These are phyloP conservation scores for Pollenia amentaria DNA, from an alignment of 2,888 invertebrate genomes.

Conservation along the genomic window DNA sequence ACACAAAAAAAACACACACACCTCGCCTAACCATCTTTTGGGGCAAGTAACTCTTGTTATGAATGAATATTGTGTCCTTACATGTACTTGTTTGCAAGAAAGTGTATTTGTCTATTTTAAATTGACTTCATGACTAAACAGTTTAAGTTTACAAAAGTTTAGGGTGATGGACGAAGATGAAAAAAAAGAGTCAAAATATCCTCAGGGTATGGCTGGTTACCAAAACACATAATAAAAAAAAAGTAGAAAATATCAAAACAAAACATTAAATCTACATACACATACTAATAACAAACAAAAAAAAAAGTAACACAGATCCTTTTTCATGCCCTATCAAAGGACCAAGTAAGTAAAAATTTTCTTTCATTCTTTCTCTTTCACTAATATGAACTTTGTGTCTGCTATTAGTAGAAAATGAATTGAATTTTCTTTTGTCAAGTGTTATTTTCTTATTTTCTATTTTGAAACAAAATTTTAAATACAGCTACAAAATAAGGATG, in stretches of 20 bases:
- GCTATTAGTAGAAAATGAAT: conserved; percentile 65
- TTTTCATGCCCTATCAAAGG: conserved; percentile 28
- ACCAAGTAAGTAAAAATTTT: conserved; percentile 18
- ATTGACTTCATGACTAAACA: conserved; percentile 74
- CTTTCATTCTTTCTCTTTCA: conserved; percentile 18
- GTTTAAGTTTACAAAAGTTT: conserved; percentile 62
- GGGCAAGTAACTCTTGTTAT: conserved; percentile 46
- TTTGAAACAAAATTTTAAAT: conserved; percentile 55
- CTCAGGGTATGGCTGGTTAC: conserved; percentile 61
- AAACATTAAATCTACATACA: conserved; percentile 44
- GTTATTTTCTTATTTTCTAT: conserved; percentile 28
- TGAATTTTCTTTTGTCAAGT: conserved; percentile 72
- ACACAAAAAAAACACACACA: conserved; percentile 6
- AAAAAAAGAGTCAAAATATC: conserved; percentile 57
- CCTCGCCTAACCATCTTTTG: conserved; percentile 1
- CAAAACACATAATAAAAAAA: conserved; percentile 46
- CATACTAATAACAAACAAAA: conserved; percentile 26
- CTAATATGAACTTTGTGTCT: conserved; percentile 60
- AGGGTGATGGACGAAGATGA: conserved; percentile 40
- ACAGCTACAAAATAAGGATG: conserved; percentile 32
- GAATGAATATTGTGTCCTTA: conserved; percentile 52
- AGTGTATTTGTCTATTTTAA: conserved; percentile 36
- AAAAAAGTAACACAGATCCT: conserved; percentile 33
- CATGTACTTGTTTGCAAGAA: conserved; percentile 9
- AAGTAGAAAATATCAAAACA: conserved; percentile 46